A percentile compares a stretch with the other conserved stretches of the same genome.
Conservation (phyloP, 2,113 vertebrate species). For the Nestor notabilis region DNA sequence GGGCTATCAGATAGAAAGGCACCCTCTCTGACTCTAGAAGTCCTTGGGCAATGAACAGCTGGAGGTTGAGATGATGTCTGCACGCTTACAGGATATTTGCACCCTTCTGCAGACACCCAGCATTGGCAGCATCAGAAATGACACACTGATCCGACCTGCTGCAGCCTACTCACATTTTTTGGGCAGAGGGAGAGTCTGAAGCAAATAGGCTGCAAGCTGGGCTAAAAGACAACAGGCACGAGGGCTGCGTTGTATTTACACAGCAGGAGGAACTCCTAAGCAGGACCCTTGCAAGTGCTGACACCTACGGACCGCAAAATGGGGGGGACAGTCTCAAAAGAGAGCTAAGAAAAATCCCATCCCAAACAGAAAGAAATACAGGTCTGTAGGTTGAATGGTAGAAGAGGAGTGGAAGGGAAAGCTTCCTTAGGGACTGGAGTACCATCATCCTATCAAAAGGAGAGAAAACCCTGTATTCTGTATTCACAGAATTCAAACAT, state of each 20-base stretch:
- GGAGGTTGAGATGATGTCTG: background rate
- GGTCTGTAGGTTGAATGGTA: background rate
- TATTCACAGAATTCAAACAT: background rate
- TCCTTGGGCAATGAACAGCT: background rate
- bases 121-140: background rate
- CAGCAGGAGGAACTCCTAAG: background rate
- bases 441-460: background rate
- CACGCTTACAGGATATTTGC: accelerated
- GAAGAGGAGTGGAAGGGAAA: background rate
- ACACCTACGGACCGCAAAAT: background rate
- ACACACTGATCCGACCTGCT: accelerated
- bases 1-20: background rate
- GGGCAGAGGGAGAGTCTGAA: background rate
- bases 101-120: background rate
- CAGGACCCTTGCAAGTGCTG: background rate
- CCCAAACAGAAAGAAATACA: background rate
- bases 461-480: background rate
- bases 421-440: background rate
- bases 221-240: background rate
- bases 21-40: background rate
- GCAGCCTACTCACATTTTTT: accelerated
- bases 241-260: background rate
- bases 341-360: background rate
- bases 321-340: background rate
- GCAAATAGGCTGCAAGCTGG: accelerated